Evolutionary conservation across 2,113 vertebrate species (phyloP).

Genomic region (Neofelis nebulosa): DNA sequence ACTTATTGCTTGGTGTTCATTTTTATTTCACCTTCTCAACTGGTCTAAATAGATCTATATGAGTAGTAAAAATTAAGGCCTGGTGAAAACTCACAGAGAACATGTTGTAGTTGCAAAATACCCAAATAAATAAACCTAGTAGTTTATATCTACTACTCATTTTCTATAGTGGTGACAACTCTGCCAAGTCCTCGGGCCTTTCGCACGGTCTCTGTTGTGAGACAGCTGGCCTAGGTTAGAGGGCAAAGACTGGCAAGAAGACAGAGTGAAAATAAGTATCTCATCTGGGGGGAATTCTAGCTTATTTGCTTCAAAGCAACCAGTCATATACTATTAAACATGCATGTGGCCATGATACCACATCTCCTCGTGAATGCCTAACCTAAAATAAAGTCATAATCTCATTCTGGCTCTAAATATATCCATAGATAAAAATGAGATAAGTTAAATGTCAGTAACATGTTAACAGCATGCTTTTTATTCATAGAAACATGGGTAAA

Average conservation of each 20-base stretch:
- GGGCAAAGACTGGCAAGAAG: neutral
- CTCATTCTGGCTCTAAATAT: neutral
- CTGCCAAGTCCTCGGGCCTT: neutral
- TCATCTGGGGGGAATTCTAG: constrained; percentile 17
- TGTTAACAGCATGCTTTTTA: constrained; percentile 10
- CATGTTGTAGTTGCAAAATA: neutral
- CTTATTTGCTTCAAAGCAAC: constrained; percentile 21
- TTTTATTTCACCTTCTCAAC: constrained; percentile 13
- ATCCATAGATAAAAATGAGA: constrained; percentile 5
- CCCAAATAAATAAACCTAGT: constrained; percentile 5
- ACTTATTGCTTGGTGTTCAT: neutral
- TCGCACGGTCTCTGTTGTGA: constrained; percentile 19
- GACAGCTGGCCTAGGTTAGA: constrained; percentile 30
- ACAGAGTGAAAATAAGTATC: constrained; percentile 1
- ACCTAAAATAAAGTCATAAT: neutral
- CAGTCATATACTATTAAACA: constrained; percentile 21
- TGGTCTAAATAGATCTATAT: constrained; percentile 18
- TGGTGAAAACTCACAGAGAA: neutral
- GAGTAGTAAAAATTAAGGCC: neutral
- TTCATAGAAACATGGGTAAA: constrained; percentile 33
- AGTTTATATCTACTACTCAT: neutral
- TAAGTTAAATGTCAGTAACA: constrained; percentile 1
- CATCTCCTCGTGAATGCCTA: neutral
- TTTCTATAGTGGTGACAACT: constrained; percentile 24
- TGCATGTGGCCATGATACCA: neutral